These are phyloP conservation scores for Cynodonichthys magdalenae DNA, from an alignment of 2,797 vertebrate species.

Conservation along the genomic window DNA sequence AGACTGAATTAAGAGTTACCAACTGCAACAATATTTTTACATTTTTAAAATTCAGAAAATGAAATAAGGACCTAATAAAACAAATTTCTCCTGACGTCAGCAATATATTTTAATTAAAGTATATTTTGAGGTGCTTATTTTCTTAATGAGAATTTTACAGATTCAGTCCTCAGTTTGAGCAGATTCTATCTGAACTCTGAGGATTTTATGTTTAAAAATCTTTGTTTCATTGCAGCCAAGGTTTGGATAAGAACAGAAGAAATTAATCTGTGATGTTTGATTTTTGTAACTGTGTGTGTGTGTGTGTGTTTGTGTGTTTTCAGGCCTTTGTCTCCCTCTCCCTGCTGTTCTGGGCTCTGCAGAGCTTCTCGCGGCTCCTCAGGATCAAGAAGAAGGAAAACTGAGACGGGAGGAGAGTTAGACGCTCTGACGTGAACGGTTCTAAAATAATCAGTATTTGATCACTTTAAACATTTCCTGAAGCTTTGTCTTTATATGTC, in stretches of 20 bases:
- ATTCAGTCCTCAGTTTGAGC: not conserved
- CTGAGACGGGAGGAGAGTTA: conserved; percentile 56
- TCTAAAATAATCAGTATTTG: not conserved
- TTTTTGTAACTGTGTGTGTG: not conserved
- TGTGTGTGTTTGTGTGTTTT: conserved; percentile 34
- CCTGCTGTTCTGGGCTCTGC: conserved; percentile 86
- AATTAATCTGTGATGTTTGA: not conserved
- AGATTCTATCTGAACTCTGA: no score
- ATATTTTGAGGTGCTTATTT: no score
- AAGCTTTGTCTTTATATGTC: not conserved
- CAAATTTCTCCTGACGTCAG: no score
- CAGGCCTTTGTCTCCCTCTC: conserved; percentile 89
- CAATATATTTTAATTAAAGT: not conserved
- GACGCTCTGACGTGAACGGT: not conserved
- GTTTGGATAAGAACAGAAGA: not conserved
- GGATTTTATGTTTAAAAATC: not conserved
- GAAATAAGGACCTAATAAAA: not conserved
- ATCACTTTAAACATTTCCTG: not conserved
- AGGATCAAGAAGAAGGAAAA: conserved; percentile 70
- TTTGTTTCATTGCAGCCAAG: not conserved
- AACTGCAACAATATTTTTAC: not conserved
- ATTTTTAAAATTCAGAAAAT: not conserved
- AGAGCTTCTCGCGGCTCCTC: conserved; percentile 72
- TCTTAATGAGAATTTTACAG: not conserved
- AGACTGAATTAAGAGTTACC: no score